phyloP scores from a whole-genome alignment of 53 echinoderm and acorn worm species.

The Patiria pectinifera region DNA sequence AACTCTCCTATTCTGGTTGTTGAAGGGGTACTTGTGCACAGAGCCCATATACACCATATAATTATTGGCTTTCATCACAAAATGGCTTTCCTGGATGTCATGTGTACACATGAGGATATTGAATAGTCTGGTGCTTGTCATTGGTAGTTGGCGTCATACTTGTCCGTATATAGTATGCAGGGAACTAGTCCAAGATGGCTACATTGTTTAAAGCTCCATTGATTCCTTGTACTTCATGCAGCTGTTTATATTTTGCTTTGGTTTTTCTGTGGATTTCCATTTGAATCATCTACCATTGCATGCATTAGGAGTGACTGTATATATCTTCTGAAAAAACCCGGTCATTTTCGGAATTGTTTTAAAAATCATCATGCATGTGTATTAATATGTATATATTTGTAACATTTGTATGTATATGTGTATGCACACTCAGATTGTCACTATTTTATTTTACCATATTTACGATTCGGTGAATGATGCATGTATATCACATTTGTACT shows the following conservation, averaged over 20 bases:
- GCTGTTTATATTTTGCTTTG: neutral
- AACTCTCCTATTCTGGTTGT: too few species aligned
- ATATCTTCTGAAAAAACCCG: neutral
- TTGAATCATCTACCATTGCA: neutral
- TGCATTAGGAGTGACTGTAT: neutral
- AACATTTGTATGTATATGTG: neutral
- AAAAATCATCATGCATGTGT: neutral
- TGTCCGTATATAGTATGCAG: neutral
- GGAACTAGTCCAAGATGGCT: constrained; percentile 9
- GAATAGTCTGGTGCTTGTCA: neutral
- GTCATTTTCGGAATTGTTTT: neutral
- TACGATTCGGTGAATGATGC: neutral
- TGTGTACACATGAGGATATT: neutral
- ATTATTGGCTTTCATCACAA: neutral
- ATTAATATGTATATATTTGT: neutral
- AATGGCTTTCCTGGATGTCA: neutral
- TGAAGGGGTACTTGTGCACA: too few species aligned
- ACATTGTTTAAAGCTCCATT: neutral
- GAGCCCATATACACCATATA: neutral
- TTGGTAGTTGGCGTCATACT: neutral
- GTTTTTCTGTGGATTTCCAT: neutral
- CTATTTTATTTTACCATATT: neutral
- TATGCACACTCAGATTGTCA: neutral
- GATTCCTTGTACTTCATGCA: neutral
- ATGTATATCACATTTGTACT: neutral